These are phyloP conservation scores for Cotesia congregata DNA, from an alignment of 2,888 invertebrate species.

Conservation along the genomic window DNA sequence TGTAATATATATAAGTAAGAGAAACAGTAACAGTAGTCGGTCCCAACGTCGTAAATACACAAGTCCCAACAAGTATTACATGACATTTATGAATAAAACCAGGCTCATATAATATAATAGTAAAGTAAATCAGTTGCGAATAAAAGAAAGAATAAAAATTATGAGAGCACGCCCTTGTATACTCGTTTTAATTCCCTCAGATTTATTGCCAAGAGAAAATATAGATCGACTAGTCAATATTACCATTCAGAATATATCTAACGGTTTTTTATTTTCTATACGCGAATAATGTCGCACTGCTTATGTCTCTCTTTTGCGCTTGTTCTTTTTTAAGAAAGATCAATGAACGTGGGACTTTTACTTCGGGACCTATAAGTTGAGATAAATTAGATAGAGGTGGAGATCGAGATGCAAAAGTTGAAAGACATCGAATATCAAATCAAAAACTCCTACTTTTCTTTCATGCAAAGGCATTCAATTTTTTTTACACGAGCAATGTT, in stretches of 20 bases:
- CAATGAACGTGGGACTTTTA: background rate
- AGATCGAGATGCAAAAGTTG: background rate
- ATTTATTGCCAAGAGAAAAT: slow-evolving; percentile 59
- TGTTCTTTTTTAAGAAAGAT: background rate
- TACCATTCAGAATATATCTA: slow-evolving; percentile 16
- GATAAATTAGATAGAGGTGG: background rate
- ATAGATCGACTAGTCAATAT: slow-evolving; percentile 37
- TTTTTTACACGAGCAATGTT: slow-evolving; percentile 14
- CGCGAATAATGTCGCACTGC: slow-evolving; percentile 37
- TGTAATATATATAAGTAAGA: background rate
- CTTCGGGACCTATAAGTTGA: background rate
- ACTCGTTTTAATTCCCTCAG: slow-evolving; percentile 50
- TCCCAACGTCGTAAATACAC: slow-evolving; percentile 5
- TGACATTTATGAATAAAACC: slow-evolving; percentile 11
- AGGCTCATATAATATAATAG: slow-evolving; percentile 1
- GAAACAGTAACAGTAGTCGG: background rate
- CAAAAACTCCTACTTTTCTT: background rate
- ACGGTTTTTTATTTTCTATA: slow-evolving; percentile 16
- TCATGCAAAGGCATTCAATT: background rate
- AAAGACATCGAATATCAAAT: background rate
- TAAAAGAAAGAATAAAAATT: slow-evolving; percentile 20
- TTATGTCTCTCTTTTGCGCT: background rate
- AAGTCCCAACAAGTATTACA: slow-evolving; percentile 11
- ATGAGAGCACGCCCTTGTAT: slow-evolving; percentile 48
- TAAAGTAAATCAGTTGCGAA: slow-evolving; percentile 18